These are phyloP conservation scores for Euclidia mi DNA, from an alignment of 2,888 invertebrate genomes.

Conservation along the genomic window DNA sequence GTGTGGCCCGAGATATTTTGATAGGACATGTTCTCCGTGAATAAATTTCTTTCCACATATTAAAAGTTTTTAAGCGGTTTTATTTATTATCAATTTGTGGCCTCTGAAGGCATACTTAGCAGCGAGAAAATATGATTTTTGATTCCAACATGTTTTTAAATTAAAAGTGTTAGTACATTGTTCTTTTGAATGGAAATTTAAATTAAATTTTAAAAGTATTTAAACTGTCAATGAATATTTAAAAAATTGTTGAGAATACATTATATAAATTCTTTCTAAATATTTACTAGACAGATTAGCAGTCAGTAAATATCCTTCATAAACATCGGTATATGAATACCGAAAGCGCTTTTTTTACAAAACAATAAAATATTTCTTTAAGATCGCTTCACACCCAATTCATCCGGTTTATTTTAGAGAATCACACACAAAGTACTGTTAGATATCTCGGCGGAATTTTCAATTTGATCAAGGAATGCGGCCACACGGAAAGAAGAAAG, in stretches of 20 bases:
- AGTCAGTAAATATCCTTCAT: too few species aligned
- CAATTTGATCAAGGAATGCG: slow-evolving; percentile 79
- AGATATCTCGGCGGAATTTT: slow-evolving; percentile 77
- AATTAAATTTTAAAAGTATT: too few species aligned
- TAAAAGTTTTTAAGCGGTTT: slow-evolving; percentile 86
- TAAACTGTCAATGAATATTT: too few species aligned
- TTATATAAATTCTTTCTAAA: too few species aligned
- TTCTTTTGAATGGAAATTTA: not conserved
- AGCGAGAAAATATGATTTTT: slow-evolving; percentile 38
- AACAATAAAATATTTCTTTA: not conserved
- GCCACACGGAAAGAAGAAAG: slow-evolving; percentile 71
- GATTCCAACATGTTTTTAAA: slow-evolving; percentile 10
- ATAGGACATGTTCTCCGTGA: slow-evolving; percentile 89
- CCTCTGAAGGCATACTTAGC: slow-evolving; percentile 29
- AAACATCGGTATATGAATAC: too few species aligned
- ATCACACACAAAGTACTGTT: slow-evolving; percentile 40
- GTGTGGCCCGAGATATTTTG: slow-evolving; percentile 90
- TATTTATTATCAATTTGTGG: slow-evolving; percentile 75
- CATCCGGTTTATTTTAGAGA: slow-evolving; percentile 26
- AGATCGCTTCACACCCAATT: slow-evolving; percentile 7
- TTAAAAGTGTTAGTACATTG: not conserved
- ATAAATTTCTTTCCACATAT: slow-evolving; percentile 89
- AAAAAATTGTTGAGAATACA: too few species aligned
- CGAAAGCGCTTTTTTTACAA: not conserved
- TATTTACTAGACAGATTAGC: too few species aligned